phyloP scores from a whole-genome alignment of 2,888 invertebrate genomes.

The Lasioglossum vierecki region DNA sequence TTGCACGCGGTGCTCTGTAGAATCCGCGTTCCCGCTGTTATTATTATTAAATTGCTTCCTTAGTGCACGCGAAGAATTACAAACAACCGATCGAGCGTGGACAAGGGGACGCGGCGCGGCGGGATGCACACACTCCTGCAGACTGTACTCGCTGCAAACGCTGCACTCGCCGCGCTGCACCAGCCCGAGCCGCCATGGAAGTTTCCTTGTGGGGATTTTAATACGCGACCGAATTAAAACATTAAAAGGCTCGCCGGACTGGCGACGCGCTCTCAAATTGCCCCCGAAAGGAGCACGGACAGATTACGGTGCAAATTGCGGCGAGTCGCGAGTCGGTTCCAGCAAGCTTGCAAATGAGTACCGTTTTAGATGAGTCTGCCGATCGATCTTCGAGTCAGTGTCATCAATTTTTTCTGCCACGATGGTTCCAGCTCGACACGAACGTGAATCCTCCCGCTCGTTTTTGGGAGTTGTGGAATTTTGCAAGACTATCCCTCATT shows the following conservation, averaged over 20 bases:
- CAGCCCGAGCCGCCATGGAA: slow-evolving; percentile 5
- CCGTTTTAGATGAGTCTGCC: slow-evolving; percentile 2
- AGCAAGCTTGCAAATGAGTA: slow-evolving; percentile 13
- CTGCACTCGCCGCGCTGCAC: neutral
- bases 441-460: neutral
- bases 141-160: neutral
- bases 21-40: slow-evolving; percentile 48
- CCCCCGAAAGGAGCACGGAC: slow-evolving; percentile 11
- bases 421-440: neutral
- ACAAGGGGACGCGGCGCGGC: neutral
- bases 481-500: neutral
- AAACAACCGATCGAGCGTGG: slow-evolving; percentile 50
- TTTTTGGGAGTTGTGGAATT: neutral
- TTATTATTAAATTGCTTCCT: slow-evolving; percentile 64
- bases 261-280: slow-evolving; percentile 24
- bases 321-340: slow-evolving; percentile 10
- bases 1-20: slow-evolving; percentile 29
- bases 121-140: neutral
- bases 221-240: slow-evolving; percentile 45
- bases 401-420: neutral
- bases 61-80: slow-evolving; percentile 58
- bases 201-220: slow-evolving; percentile 42
- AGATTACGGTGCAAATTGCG: slow-evolving; percentile 45
- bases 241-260: slow-evolving; percentile 27
- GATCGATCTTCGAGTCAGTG: slow-evolving; percentile 20